Evolutionary conservation across 2,797 vertebrate species (phyloP), one percentile per base, ranked within the genome.

Genomic region (Sparidentex hasta): DNA sequence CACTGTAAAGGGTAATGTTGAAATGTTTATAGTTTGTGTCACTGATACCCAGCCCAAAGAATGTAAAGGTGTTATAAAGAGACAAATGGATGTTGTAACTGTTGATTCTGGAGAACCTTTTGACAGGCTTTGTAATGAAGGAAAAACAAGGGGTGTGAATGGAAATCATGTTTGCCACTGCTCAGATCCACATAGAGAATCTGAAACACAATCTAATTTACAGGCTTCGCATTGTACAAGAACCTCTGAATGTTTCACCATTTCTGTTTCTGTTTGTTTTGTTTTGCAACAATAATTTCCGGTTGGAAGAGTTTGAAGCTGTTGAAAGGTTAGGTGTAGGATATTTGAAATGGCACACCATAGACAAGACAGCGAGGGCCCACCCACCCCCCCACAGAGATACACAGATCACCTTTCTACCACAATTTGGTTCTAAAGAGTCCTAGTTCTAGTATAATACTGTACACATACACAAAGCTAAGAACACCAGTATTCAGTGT

Each of bases 1-100:
- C 79, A 68, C 85, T 87, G 64, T 87, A 62, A 84, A 80, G 83
- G 71, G 52, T 82, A 54, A 71, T 81, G 76, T 63, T 86, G 67
- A 91, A 71, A 85, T 90, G 84, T 90, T 85, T 80, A 54, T 88
- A 76, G 74, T 88, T 83, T 86, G 78, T 85, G 84, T 92, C 92
- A 93, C 89, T 91, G 87, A 93, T 89, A 90, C 85, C 90, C 86
- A 93, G 92, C 91, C 93, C 94, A 94, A 94, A 94, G 94, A 95
- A 93, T 95, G 94, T 94, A 94, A 92, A 88, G 88, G 91, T 90
- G 84, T 89, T 87, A 68, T 84, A 78, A 88, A 88, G 75, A 92
- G 90, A 93, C 90, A 41, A 83, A 90, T 92, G 92, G 92, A 95
- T 92, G 93, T 95, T 90, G 80, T 93, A 84, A 78, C 74, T 86